Evolutionary conservation across 2,888 invertebrate genomes (phyloP).

Genomic region (Spialia ferax): DNA sequence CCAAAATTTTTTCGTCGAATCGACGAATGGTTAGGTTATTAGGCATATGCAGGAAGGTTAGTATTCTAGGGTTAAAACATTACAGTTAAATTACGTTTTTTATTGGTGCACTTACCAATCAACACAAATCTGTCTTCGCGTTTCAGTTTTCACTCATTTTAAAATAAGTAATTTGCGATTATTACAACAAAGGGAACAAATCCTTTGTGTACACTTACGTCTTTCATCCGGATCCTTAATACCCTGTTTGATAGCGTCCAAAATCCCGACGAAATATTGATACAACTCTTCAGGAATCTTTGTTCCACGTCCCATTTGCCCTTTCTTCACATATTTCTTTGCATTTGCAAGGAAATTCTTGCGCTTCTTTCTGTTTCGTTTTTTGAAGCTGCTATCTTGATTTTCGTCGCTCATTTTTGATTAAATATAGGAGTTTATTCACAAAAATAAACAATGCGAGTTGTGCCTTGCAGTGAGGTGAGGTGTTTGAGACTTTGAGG

Average conservation of each 20-base stretch:
- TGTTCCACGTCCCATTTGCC: conserved; percentile 90
- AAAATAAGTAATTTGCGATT: too few relatives aligned
- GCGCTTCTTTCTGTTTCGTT: conserved; percentile 87
- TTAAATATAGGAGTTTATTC: conserved; percentile 1
- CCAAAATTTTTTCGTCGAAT: too few relatives aligned
- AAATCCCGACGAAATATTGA: conserved; percentile 91
- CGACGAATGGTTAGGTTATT: too few relatives aligned
- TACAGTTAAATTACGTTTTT: too few relatives aligned
- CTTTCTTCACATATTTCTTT: conserved; percentile 91
- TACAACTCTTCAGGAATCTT: conserved; percentile 91
- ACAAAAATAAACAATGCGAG: background rate
- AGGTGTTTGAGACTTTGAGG: conserved; percentile 4
- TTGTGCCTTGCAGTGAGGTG: too few relatives aligned
- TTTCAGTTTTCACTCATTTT: too few relatives aligned
- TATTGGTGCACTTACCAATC: too few relatives aligned
- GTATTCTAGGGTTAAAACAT: too few relatives aligned
- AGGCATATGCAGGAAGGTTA: too few relatives aligned
- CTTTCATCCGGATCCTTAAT: conserved; percentile 91
- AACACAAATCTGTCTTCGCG: too few relatives aligned
- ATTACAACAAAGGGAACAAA: background rate
- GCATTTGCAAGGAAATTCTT: conserved; percentile 90
- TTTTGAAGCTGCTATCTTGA: conserved; percentile 59
- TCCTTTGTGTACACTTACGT: conserved; percentile 72
- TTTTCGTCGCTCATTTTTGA: conserved; percentile 62
- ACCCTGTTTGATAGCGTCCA: conserved; percentile 90